A percentile compares a stretch with the other conserved stretches of the same genome.
These are phyloP conservation scores for Anthophora plumipes DNA, from an alignment of 2,888 invertebrate genomes.

Conservation along the genomic window DNA sequence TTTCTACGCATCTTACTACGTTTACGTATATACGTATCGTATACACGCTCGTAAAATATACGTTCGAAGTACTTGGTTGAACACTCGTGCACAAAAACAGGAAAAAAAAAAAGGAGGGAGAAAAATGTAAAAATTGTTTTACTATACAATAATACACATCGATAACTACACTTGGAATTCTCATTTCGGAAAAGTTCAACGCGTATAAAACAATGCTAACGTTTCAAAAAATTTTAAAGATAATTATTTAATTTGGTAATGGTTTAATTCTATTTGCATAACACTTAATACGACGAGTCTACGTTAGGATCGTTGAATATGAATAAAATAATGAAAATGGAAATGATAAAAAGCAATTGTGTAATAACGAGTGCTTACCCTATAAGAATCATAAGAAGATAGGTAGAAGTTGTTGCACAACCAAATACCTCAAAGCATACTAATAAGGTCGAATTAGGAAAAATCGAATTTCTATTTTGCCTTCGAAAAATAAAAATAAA, in stretches of 20 bases:
- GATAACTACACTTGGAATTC: conserved; percentile 3
- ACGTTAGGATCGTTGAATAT: conserved; percentile 40
- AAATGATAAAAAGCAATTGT: conserved; percentile 69
- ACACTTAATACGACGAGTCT: conserved; percentile 28
- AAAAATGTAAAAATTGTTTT: background rate
- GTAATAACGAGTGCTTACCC: conserved; percentile 82
- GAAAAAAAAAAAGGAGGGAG: too few relatives aligned
- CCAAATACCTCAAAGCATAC: conserved; percentile 74
- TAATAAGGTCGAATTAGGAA: conserved; percentile 18
- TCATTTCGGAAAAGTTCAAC: background rate
- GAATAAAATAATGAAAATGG: conserved; percentile 47
- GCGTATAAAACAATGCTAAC: background rate
- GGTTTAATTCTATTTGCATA: background rate
- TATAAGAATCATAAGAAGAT: conserved; percentile 81
- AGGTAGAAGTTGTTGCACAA: conserved; percentile 79
- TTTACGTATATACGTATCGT: background rate
- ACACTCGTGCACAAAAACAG: conserved; percentile 43
- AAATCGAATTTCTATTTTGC: conserved; percentile 10
- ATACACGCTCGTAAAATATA: background rate
- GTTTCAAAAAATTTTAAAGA: background rate
- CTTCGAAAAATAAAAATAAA: background rate
- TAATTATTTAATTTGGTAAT: background rate
- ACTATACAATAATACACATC: background rate
- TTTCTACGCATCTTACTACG: background rate
- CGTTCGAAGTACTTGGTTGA: conserved; percentile 57